Evolutionary conservation across 2,888 invertebrate genomes (phyloP).

Genomic region (Xylophagus ater): DNA sequence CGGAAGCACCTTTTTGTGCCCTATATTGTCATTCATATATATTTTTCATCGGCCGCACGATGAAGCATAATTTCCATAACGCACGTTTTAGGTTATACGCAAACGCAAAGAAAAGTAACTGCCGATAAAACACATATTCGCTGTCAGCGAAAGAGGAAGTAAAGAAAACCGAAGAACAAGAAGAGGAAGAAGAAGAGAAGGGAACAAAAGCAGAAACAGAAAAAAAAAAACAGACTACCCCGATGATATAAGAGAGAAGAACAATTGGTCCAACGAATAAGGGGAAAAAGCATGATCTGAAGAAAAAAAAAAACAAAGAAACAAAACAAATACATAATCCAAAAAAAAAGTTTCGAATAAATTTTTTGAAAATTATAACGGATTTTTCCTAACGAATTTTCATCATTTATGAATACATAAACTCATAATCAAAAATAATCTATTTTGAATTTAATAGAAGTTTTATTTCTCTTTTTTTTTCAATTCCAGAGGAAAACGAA

Average conservation of each 20-base stretch:
- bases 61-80: conserved; percentile 10
- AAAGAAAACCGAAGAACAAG: conserved; percentile 7
- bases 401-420: not conserved
- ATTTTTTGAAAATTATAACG: not conserved
- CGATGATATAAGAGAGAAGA: conserved; percentile 7
- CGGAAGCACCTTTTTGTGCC: too few relatives aligned
- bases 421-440: not conserved
- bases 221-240: conserved; percentile 16
- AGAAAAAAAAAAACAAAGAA: conserved; percentile 8
- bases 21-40: conserved; percentile 6
- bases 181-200: conserved; percentile 13
- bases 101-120: conserved; percentile 12
- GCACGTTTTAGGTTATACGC: conserved; percentile 16
- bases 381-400: not conserved
- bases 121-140: conserved; percentile 3
- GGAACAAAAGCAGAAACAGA: not conserved
- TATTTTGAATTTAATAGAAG: too few relatives aligned
- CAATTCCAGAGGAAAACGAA: conserved; percentile 44
- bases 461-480: conserved; percentile 1
- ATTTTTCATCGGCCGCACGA: conserved; percentile 4
- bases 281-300: conserved; percentile 4
- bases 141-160: conserved; percentile 4
- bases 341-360: not conserved
- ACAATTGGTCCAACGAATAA: conserved; percentile 12
- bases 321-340: not conserved